phyloP scores from a whole-genome alignment of 2,113 vertebrate species.

The Anhinga rufa region DNA sequence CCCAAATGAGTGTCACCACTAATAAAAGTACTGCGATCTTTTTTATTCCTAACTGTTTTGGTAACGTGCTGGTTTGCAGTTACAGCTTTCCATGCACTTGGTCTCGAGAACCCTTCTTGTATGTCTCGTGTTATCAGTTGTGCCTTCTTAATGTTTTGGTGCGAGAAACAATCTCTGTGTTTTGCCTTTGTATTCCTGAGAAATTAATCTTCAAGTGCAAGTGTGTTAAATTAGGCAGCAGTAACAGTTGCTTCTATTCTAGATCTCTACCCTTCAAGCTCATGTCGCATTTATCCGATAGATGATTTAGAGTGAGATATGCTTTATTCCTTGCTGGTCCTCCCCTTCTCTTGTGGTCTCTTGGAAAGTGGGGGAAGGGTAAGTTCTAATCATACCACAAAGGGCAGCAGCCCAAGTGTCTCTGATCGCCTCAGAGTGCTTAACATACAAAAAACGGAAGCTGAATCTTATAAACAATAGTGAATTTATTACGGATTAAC shows the following conservation, averaged over 20 bases:
- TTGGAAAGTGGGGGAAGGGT: not conserved
- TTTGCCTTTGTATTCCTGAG: not conserved
- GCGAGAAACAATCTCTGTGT: not conserved
- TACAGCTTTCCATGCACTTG: not conserved
- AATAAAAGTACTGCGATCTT: not conserved
- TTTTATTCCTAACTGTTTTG: not conserved
- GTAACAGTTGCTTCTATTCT: not conserved
- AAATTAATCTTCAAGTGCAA: not conserved
- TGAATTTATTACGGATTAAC: conserved; percentile 18
- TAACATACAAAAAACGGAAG: not conserved
- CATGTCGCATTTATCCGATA: rapidly evolving
- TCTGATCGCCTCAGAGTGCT: not conserved
- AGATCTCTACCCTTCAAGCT: not conserved
- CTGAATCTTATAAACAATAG: conserved; percentile 21
- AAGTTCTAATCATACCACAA: not conserved
- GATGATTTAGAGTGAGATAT: not conserved
- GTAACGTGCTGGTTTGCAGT: not conserved
- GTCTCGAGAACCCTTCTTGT: not conserved
- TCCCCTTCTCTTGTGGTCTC: not conserved
- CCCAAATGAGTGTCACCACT: not conserved
- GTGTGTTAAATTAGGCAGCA: not conserved
- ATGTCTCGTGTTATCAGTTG: not conserved
- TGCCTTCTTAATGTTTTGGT: not conserved
- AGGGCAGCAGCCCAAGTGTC: not conserved
- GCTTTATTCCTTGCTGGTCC: not conserved